phyloP scores from a whole-genome alignment of 2,888 invertebrate genomes.

The Hemicrepidius hirtus region DNA sequence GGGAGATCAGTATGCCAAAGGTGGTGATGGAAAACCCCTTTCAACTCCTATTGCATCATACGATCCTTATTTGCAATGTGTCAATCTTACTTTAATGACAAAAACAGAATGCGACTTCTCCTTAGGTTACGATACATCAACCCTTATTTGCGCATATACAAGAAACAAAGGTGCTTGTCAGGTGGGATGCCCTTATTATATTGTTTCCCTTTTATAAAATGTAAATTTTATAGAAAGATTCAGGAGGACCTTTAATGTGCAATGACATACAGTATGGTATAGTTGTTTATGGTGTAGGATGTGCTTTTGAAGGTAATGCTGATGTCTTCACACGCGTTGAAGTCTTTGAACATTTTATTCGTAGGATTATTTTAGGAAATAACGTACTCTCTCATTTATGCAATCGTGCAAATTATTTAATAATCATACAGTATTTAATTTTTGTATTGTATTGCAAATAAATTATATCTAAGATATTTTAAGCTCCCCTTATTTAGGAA shows the following conservation, averaged over 20 bases:
- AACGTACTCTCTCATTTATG: too few relatives aligned
- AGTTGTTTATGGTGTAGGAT: constrained; percentile 4
- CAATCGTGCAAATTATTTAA: too few relatives aligned
- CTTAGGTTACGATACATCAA: background rate
- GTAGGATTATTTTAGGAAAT: background rate
- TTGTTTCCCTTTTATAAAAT: background rate
- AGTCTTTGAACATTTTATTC: constrained; percentile 13
- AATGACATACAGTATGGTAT: constrained; percentile 35
- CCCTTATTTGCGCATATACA: background rate
- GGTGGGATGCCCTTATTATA: background rate
- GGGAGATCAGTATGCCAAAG: background rate
- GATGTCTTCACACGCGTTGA: constrained; percentile 3
- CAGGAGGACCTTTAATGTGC: constrained; percentile 38
- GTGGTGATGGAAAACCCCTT: too few relatives aligned
- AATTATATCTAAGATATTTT: too few relatives aligned
- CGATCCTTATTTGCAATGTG: background rate
- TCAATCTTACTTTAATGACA: background rate
- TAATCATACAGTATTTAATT: too few relatives aligned
- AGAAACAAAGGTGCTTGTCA: constrained; percentile 1
- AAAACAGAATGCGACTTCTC: background rate
- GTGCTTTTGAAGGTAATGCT: background rate
- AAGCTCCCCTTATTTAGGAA: too few relatives aligned
- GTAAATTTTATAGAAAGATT: constrained; percentile 35
- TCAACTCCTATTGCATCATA: background rate
- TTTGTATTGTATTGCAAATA: too few relatives aligned